phyloP scores from a whole-genome alignment of 2,113 vertebrate genomes.

The Cyanistes caeruleus region DNA sequence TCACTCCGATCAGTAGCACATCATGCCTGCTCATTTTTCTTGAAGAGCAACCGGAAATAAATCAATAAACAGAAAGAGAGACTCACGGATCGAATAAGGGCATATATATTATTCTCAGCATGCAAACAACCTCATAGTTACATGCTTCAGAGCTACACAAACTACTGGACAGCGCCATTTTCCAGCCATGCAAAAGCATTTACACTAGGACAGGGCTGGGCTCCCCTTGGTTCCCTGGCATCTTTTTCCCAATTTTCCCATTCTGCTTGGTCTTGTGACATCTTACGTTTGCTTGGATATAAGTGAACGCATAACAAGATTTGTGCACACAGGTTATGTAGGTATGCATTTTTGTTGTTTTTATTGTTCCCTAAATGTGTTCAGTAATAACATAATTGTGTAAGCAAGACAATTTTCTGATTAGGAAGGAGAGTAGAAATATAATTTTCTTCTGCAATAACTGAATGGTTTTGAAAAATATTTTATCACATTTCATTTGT shows the following conservation, averaged over 20 bases:
- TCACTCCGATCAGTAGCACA: not conserved
- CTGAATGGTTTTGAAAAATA: not conserved
- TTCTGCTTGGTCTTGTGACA: not conserved
- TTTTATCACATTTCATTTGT: not conserved
- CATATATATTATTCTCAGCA: not conserved
- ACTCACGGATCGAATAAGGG: not conserved
- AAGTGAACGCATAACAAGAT: not conserved
- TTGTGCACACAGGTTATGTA: not conserved
- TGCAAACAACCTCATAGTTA: not conserved
- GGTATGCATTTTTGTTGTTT: not conserved
- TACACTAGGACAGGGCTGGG: not conserved
- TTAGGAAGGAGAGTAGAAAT: not conserved
- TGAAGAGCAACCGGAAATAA: not conserved
- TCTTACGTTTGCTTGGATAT: not conserved
- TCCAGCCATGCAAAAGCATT: not conserved
- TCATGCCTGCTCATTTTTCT: not conserved
- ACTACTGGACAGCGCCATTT: not conserved
- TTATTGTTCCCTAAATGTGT: not conserved
- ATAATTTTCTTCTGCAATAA: not conserved
- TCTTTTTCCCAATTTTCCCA: not conserved
- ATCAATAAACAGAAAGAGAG: not conserved
- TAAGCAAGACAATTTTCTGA: not conserved
- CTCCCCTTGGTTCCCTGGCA: not conserved
- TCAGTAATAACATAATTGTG: not conserved
- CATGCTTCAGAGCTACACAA: not conserved